Evolutionary conservation across 2,888 invertebrate genomes (phyloP).

Genomic region (Calameuta pallipes): DNA sequence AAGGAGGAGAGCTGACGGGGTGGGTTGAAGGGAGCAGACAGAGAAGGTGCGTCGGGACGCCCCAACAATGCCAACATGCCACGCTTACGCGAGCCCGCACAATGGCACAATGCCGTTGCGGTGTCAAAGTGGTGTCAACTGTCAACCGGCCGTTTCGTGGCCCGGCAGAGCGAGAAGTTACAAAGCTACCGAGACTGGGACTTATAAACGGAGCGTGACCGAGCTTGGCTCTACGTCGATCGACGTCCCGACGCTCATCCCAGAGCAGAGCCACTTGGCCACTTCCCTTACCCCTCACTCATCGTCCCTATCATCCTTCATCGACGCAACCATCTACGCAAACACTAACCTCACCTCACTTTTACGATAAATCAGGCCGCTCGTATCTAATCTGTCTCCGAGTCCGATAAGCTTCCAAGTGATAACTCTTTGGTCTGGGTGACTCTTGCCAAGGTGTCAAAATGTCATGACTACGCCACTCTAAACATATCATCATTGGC

Average conservation of each 20-base stretch:
- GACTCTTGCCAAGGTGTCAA: too few species aligned
- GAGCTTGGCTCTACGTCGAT: background rate
- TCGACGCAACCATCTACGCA: too few species aligned
- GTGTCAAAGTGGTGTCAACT: constrained; percentile 65
- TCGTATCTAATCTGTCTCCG: too few species aligned
- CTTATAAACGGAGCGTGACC: constrained; percentile 1
- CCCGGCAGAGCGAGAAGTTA: constrained; percentile 42
- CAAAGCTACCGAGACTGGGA: background rate
- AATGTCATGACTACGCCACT: background rate
- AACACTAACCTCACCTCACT: too few species aligned
- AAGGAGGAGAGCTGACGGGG: constrained; percentile 8
- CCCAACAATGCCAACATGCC: constrained; percentile 53
- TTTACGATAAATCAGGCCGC: too few species aligned
- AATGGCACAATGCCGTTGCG: constrained; percentile 53
- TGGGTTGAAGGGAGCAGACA: constrained; percentile 2
- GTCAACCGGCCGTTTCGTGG: constrained; percentile 47
- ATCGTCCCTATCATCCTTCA: too few species aligned
- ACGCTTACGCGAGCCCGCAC: constrained; percentile 60
- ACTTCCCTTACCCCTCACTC: too few species aligned
- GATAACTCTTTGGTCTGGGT: too few species aligned
- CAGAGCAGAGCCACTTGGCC: too few species aligned
- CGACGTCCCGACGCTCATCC: too few species aligned
- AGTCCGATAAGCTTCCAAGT: too few species aligned
- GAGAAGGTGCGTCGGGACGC: constrained; percentile 31
- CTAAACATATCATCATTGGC: constrained; percentile 46